Evolutionary conservation across 2,888 invertebrate genomes (phyloP).

Genomic region (Micoletzkya japonica): DNA sequence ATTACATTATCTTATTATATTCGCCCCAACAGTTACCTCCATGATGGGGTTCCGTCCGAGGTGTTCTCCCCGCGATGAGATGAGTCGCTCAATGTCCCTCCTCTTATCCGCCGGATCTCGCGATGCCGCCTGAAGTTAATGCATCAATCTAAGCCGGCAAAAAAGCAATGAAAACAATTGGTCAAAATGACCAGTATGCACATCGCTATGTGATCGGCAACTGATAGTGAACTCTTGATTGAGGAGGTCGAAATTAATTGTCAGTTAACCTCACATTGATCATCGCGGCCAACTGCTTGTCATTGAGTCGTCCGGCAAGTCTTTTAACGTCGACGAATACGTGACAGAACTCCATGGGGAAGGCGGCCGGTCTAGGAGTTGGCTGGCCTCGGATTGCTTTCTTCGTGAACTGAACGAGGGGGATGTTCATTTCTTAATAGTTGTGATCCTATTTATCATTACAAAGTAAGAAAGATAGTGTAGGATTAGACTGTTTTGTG

Average conservation of each 20-base stretch:
- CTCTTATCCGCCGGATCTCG: not conserved
- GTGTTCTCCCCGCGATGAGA: not conserved
- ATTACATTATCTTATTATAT: too few species aligned
- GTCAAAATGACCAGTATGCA: too few species aligned
- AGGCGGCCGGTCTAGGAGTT: not conserved
- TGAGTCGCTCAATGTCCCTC: not conserved
- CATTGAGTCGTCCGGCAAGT: constrained; percentile 4
- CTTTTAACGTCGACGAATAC: not conserved
- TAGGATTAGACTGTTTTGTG: too few species aligned
- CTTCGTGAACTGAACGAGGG: not conserved
- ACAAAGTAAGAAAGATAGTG: not conserved
- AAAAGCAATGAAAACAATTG: too few species aligned
- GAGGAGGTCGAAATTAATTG: too few species aligned
- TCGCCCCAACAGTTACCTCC: not conserved
- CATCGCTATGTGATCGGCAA: too few species aligned
- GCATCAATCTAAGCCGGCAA: too few species aligned
- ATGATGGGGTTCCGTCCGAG: not conserved
- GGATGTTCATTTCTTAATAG: not conserved
- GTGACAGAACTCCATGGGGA: constrained; percentile 4
- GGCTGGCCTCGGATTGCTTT: not conserved
- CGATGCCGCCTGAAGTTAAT: constrained; percentile 1
- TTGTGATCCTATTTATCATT: not conserved
- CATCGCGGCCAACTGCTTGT: not conserved
- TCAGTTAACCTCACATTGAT: too few species aligned
- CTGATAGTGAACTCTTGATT: too few species aligned